A percentile compares a stretch with the other conserved stretches of the same genome.
phyloP scores from a whole-genome alignment of 2,888 invertebrate genomes.

The Pseudococcus longispinus region DNA sequence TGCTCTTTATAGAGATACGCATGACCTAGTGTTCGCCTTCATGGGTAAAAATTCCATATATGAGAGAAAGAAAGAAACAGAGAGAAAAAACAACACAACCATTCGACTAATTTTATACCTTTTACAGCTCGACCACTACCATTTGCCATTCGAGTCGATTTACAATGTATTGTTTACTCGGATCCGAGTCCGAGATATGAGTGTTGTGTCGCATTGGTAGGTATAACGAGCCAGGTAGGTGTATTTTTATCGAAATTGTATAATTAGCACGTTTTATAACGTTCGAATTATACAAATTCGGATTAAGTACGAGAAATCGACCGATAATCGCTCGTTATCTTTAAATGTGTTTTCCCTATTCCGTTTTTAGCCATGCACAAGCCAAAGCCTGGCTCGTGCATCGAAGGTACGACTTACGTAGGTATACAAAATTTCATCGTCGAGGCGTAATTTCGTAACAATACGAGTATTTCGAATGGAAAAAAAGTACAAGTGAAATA shows the following conservation, averaged over 20 bases:
- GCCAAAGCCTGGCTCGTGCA: neutral
- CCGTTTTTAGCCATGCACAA: neutral
- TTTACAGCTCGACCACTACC: neutral
- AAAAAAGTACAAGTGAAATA: neutral
- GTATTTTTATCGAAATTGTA: neutral
- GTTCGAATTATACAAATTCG: neutral
- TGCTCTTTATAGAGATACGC: neutral
- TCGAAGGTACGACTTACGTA: neutral
- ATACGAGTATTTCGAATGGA: neutral
- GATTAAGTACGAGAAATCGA: neutral
- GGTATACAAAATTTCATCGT: neutral
- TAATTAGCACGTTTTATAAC: neutral
- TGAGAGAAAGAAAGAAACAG: neutral
- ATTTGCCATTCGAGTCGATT: conserved; percentile 1
- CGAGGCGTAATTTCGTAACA: neutral
- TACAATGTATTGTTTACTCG: neutral
- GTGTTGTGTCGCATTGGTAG: neutral
- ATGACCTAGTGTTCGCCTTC: neutral
- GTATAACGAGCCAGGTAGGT: neutral
- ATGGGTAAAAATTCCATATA: neutral
- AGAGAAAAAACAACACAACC: neutral
- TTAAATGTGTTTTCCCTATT: neutral
- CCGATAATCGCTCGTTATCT: neutral
- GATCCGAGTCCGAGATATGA: neutral
- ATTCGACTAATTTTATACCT: neutral